A percentile compares a stretch with the other conserved stretches of the same genome.
Evolutionary conservation across 2,888 invertebrate species (phyloP).

Genomic region (Galerucella calmariensis): DNA sequence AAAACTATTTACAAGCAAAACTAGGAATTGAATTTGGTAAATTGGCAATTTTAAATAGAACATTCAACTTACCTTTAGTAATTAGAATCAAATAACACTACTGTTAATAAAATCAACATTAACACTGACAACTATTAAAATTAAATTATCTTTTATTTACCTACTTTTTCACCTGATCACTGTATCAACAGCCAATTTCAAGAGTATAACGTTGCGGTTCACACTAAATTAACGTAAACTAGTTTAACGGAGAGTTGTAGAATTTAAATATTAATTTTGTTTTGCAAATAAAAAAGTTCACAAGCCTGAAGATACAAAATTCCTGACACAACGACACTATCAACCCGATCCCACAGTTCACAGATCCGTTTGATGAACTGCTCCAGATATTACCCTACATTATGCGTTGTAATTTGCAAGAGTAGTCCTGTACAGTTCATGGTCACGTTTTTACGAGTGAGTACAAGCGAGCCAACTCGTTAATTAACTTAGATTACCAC

Average conservation of each 20-base stretch:
- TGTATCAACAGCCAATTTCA: slow-evolving; percentile 10
- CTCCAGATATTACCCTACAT: neutral
- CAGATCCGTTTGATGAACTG: slow-evolving; percentile 8
- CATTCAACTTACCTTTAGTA: neutral
- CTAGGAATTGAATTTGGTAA: neutral
- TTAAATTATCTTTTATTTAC: slow-evolving; percentile 19
- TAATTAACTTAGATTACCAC: neutral
- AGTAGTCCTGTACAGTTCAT: neutral
- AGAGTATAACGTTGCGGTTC: neutral
- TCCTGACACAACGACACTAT: slow-evolving; percentile 20
- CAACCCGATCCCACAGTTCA: slow-evolving; percentile 2
- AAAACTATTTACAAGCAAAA: neutral
- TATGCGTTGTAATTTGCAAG: neutral
- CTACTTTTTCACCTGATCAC: slow-evolving; percentile 18
- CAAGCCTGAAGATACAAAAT: slow-evolving; percentile 15
- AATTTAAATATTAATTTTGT: slow-evolving; percentile 16
- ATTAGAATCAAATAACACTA: neutral
- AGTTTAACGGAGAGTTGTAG: slow-evolving; percentile 13
- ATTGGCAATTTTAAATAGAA: neutral
- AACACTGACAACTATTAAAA: slow-evolving; percentile 3
- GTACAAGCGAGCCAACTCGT: neutral
- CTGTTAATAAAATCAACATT: neutral
- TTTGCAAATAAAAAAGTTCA: slow-evolving; percentile 19
- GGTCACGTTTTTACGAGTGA: neutral
- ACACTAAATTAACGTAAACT: slow-evolving; percentile 17